Percentiles rank a stretch among this genome's conserved stretches.
Evolutionary conservation across 2,113 vertebrate species (phyloP).

Genomic region (Fulmarus glacialis): DNA sequence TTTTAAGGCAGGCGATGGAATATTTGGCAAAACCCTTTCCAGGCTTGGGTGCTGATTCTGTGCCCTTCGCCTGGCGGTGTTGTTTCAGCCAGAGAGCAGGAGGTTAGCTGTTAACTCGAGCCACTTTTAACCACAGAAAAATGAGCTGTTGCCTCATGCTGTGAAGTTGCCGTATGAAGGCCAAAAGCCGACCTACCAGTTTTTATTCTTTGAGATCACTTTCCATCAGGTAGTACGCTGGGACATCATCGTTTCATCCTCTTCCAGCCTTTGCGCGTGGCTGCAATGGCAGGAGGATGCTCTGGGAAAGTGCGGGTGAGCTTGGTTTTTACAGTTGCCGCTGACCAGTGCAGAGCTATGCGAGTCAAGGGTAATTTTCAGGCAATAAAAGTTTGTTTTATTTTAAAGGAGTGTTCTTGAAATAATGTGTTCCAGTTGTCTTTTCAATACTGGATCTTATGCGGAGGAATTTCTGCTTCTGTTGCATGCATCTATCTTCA

Average conservation of each 20-base stretch:
- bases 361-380: rapidly evolving
- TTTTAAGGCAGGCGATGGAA: background rate
- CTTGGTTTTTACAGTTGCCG: background rate
- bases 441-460: background rate
- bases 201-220: background rate
- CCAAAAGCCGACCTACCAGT: background rate
- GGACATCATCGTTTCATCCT: rapidly evolving
- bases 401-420: background rate
- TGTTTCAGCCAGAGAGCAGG: background rate
- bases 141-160: background rate
- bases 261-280: background rate
- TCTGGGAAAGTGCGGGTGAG: background rate
- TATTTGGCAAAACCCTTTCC: background rate
- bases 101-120: background rate
- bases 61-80: rapidly evolving
- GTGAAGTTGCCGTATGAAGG: background rate
- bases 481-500: rapidly evolving
- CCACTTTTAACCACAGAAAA: background rate
- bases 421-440: background rate
- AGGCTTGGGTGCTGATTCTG: background rate
- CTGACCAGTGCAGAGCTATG: background rate
- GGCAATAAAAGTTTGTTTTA: background rate
- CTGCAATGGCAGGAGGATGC: background rate
- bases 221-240: rapidly evolving
- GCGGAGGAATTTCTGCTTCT: background rate